Percentiles rank a stretch among this genome's conserved stretches.
Evolutionary conservation across 2,113 vertebrate species (phyloP).

Genomic region (Pollimyrus isidori): DNA sequence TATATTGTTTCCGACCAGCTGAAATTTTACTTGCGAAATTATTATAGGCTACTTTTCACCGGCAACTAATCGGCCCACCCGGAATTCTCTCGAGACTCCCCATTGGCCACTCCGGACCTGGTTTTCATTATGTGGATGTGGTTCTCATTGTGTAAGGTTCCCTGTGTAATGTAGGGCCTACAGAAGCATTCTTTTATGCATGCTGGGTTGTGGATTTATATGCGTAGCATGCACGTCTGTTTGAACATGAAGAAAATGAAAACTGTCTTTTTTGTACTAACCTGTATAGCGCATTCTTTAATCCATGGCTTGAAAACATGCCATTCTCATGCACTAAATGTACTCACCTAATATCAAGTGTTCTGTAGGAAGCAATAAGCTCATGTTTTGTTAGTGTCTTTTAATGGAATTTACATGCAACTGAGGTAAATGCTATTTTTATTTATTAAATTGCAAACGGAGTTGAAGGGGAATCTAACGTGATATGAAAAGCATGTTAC

Average conservation of each 20-base stretch:
- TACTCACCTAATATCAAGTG: neutral
- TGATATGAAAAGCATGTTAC: neutral
- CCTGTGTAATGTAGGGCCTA: neutral
- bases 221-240: neutral
- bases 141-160: neutral
- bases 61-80: neutral
- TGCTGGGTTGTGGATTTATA: neutral
- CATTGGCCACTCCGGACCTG: neutral
- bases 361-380: neutral
- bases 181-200: neutral
- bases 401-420: neutral
- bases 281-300: neutral
- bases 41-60: neutral
- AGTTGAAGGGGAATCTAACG: neutral
- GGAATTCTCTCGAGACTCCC: neutral
- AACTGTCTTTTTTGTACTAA: neutral
- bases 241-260: neutral
- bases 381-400: neutral
- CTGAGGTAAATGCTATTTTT: neutral
- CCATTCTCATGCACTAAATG: neutral
- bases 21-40: neutral
- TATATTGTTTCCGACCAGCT: neutral
- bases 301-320: neutral
- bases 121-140: neutral
- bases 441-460: neutral